These are phyloP conservation scores for Pseudolaguvia tuberculata DNA, from an alignment of 2,113 vertebrate species.

Conservation along the genomic window DNA sequence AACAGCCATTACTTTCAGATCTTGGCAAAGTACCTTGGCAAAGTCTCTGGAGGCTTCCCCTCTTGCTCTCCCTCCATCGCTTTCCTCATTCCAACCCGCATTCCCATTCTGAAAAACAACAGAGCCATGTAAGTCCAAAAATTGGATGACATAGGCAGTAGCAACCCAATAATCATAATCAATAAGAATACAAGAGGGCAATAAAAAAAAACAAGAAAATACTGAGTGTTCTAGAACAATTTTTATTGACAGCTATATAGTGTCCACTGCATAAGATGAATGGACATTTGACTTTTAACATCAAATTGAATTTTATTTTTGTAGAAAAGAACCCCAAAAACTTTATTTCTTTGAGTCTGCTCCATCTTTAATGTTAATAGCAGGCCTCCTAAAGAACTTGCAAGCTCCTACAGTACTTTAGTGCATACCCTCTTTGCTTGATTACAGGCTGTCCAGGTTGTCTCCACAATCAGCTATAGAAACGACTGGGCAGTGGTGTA, in stretches of 20 bases:
- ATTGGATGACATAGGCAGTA: neutral
- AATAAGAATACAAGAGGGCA: neutral
- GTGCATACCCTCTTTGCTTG: conserved; percentile 31
- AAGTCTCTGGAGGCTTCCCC: conserved; percentile 93
- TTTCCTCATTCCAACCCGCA: conserved; percentile 79
- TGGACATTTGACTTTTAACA: too few species aligned
- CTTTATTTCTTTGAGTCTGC: conserved; percentile 14
- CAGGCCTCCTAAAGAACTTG: conserved; percentile 35
- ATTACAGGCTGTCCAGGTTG: conserved; percentile 38
- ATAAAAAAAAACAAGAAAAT: neutral
- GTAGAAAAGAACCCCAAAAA: too few species aligned
- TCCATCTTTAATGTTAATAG: neutral
- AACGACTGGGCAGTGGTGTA: conserved; percentile 45
- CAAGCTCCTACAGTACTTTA: conserved; percentile 38
- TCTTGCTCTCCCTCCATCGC: conserved; percentile 75
- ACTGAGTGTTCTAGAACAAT: neutral
- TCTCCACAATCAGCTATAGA: conserved; percentile 26
- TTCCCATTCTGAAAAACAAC: conserved; percentile 72
- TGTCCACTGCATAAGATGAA: too few species aligned
- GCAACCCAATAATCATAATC: conserved; percentile 5
- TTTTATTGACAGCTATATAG: too few species aligned
- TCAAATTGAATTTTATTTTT: too few species aligned
- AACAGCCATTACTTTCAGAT: conserved; percentile 14
- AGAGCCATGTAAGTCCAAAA: conserved; percentile 19
- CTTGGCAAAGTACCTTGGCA: conserved; percentile 79